phyloP scores from a whole-genome alignment of 37 sponge, comb jelly and placozoan species.

The Aphrocallistes beatrix region DNA sequence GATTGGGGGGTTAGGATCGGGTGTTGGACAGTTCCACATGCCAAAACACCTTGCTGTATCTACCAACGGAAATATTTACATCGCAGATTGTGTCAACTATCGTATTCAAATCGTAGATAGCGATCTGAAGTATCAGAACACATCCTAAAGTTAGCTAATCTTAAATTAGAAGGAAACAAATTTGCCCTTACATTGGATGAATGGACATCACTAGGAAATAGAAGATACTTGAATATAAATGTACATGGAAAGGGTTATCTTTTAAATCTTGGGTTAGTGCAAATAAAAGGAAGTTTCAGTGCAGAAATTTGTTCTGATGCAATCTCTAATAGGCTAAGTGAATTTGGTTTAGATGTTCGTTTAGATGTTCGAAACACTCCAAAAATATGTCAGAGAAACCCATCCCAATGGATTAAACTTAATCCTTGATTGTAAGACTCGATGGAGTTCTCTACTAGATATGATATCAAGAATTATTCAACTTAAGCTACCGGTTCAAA shows the following conservation, averaged over 20 bases:
- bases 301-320: neutral
- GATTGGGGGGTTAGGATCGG: too few species aligned
- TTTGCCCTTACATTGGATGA: too few species aligned
- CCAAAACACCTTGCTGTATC: too few species aligned
- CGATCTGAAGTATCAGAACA: too few species aligned
- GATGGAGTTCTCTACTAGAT: neutral
- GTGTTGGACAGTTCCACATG: too few species aligned
- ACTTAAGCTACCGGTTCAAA: neutral
- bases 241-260: neutral
- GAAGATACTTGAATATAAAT: too few species aligned
- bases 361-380: neutral
- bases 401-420: neutral
- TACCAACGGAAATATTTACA: too few species aligned
- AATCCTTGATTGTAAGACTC: neutral
- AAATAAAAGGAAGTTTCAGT: neutral
- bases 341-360: neutral
- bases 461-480: neutral
- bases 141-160: too few species aligned
- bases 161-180: too few species aligned
- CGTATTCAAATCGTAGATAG: too few species aligned
- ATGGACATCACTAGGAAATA: too few species aligned
- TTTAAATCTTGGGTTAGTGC: neutral
- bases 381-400: neutral
- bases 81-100: too few species aligned
- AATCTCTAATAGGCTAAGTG: neutral